Evolutionary conservation across 2,888 invertebrate species (phyloP).

Genomic region (Endomychus coccineus): DNA sequence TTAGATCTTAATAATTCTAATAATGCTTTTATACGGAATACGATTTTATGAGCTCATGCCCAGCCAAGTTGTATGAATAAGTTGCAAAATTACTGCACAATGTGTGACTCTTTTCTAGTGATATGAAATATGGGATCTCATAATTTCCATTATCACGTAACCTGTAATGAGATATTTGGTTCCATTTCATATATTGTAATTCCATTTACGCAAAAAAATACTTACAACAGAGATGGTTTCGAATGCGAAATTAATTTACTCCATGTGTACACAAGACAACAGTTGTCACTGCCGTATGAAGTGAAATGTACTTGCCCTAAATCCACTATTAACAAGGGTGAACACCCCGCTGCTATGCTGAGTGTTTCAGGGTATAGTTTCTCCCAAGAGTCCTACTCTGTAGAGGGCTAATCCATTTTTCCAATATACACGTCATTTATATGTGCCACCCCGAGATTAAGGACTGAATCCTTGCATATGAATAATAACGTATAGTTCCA

Average conservation of each 20-base stretch:
- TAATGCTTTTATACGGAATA: too few species aligned
- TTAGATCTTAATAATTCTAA: too few species aligned
- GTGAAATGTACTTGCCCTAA: constrained; percentile 12
- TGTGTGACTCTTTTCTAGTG: too few species aligned
- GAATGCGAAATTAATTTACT: constrained; percentile 15
- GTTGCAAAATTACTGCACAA: too few species aligned
- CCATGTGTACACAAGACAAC: constrained; percentile 15
- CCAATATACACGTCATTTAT: constrained; percentile 43
- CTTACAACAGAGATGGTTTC: too few species aligned
- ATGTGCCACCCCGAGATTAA: constrained; percentile 37
- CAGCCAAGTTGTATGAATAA: too few species aligned
- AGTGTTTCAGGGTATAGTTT: constrained; percentile 41
- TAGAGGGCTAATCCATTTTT: constrained; percentile 41
- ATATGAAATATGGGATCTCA: too few species aligned
- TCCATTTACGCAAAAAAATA: too few species aligned
- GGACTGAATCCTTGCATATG: constrained; percentile 17
- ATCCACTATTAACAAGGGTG: constrained; percentile 16
- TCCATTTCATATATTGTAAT: too few species aligned
- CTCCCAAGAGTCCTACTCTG: constrained; percentile 37
- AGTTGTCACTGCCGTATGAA: constrained; percentile 14
- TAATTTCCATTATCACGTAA: too few species aligned
- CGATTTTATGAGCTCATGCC: too few species aligned
- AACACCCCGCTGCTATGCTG: constrained; percentile 31
- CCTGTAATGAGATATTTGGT: too few species aligned
- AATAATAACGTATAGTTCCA: constrained; percentile 11